Conservation (phyloP, 2,113 vertebrate genomes). For the Argyrosomus japonicus region DNA sequence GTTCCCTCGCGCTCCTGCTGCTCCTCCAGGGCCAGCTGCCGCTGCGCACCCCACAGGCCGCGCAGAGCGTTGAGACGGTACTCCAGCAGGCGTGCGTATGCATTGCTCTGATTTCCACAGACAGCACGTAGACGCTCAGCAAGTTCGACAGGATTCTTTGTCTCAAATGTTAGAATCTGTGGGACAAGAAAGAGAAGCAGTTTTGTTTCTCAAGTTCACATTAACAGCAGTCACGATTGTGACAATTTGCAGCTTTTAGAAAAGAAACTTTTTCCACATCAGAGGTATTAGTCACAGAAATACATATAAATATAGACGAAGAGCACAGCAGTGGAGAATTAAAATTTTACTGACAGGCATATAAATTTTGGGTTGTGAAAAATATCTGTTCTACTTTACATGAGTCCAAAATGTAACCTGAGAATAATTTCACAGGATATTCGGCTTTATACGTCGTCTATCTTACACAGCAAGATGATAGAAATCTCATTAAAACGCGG, state of each 20-base stretch:
- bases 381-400: background rate
- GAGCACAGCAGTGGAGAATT: background rate
- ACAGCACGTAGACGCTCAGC: conserved; percentile 94
- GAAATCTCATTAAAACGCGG: background rate
- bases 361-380: conserved; percentile 7
- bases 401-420: background rate
- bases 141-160: conserved; percentile 93
- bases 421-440: background rate
- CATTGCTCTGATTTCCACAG: conserved; percentile 98
- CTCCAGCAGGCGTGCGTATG: conserved; percentile 95
- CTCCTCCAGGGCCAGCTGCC: conserved; percentile 96
- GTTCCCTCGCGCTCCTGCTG: conserved; percentile 95
- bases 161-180: conserved; percentile 97
- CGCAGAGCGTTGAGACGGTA: conserved; percentile 96
- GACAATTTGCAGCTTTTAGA: background rate
- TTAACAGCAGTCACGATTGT: background rate
- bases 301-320: background rate
- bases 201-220: background rate
- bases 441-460: background rate
- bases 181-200: background rate
- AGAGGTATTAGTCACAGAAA: conserved; percentile 22
- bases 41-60: conserved; percentile 97
- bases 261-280: background rate
- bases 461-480: background rate
- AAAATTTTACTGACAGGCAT: conserved; percentile 1